Evolutionary conservation across 2,113 vertebrate genomes (phyloP), one percentile per base, ranked within the genome.

Genomic region (Xyliphius kryptos): DNA sequence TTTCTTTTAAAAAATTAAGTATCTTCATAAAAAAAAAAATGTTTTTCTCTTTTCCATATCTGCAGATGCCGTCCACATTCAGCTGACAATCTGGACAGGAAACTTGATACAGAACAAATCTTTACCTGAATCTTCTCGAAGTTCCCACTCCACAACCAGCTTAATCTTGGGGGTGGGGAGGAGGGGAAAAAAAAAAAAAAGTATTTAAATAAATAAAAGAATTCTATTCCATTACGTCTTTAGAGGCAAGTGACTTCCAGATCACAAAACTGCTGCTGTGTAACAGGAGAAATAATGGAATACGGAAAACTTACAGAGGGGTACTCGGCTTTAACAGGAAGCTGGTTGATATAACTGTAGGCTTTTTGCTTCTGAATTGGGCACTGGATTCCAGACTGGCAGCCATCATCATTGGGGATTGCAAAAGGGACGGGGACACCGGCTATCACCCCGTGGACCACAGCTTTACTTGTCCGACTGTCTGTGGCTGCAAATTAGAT

Each of bases 41-140:
- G n/a, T n/a, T n/a, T n/a, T n/a, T n/a, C n/a, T n/a, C n/a, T n/a
- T n/a, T n/a, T n/a, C n/a, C n/a, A n/a, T n/a, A n/a, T n/a, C n/a
- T n/a, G n/a, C n/a, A n/a, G n/a, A n/a, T n/a, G n/a, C n/a, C n/a
- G n/a, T n/a, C n/a, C n/a, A n/a, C n/a, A n/a, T 66, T 90, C 81
- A 88, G 55, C 70, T 75, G 22, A 82, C 85, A 66, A 98, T 92
- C 70, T 92, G 52, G 37, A 98, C 82, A 4, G 95, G 95, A 74
- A 98, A 93, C 76, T 74, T 68, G 82, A 94, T 91, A 79, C 96
- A 98, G 81, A 98, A 98, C 36, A 97, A 61, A 76, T 83, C 72
- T 13, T 85, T 36, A 0, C 52, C 40, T 38, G 72, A 15, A 47
- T 95, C 90, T 15, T 94, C 94, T 44, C 9, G 26, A 74, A 98